Conservation (phyloP, 2,113 vertebrate genomes). For the Mirounga angustirostris region DNA sequence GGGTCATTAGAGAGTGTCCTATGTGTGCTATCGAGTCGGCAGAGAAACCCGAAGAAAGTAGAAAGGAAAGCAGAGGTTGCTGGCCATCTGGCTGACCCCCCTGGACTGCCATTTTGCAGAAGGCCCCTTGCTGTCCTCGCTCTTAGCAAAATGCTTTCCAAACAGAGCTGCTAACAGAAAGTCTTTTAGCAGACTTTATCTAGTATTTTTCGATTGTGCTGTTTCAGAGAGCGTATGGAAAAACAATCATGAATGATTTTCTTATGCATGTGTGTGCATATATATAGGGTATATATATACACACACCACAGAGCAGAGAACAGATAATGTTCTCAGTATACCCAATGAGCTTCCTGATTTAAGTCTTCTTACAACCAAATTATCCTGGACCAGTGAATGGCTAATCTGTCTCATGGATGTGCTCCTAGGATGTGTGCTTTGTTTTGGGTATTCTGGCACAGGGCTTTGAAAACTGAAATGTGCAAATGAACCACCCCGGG, state of each 20-base stretch:
- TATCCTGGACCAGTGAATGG: neutral
- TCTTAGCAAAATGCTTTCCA: conserved; percentile 46
- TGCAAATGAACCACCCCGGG: rapidly evolving
- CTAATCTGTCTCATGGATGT: neutral
- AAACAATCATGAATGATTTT: neutral
- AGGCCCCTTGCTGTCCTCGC: neutral
- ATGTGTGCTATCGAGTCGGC: neutral
- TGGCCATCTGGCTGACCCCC: neutral
- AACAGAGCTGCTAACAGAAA: neutral
- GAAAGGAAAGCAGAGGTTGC: neutral
- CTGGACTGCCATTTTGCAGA: neutral
- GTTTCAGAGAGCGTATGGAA: neutral
- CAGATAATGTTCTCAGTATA: neutral
- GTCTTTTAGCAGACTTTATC: neutral
- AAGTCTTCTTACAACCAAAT: neutral
- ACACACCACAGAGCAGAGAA: neutral
- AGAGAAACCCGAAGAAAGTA: conserved; percentile 65
- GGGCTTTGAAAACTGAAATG: neutral
- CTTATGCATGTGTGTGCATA: neutral
- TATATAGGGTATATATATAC: neutral
- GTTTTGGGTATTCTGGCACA: neutral
- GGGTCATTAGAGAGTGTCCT: conserved; percentile 22
- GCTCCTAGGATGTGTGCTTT: neutral
- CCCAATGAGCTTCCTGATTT: neutral
- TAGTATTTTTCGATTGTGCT: neutral